These are phyloP conservation scores for Pogonomyrmex barbatus DNA, from an alignment of 1,140 invertebrate genomes.

Conservation along the genomic window DNA sequence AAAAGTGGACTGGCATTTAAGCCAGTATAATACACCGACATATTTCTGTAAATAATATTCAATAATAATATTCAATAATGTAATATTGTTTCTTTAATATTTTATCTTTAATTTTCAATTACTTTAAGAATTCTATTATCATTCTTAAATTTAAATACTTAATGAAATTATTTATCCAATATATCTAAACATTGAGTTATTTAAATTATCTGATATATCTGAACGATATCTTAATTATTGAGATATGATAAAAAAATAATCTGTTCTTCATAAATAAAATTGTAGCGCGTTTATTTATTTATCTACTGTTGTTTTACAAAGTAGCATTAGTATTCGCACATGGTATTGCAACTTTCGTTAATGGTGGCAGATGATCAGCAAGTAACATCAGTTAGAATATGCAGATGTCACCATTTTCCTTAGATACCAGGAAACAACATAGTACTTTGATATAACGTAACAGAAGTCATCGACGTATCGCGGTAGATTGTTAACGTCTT, in stretches of 20 bases:
- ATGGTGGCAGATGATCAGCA: background rate
- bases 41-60: slow-evolving; percentile 62
- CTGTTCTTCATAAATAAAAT: background rate
- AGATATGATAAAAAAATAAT: background rate
- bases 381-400: background rate
- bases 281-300: background rate
- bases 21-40: slow-evolving; percentile 80
- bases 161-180: background rate
- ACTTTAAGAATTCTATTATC: background rate
- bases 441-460: slow-evolving; percentile 42
- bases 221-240: background rate
- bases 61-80: background rate
- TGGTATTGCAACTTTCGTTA: background rate
- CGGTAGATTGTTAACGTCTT: slow-evolving; percentile 38
- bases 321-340: background rate
- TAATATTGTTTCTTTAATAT: background rate
- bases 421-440: slow-evolving; percentile 75
- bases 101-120: slow-evolving; percentile 1
- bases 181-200: background rate
- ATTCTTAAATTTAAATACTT: background rate
- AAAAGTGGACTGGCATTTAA: slow-evolving; percentile 78
- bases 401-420: slow-evolving; percentile 68
- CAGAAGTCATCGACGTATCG: slow-evolving; percentile 39
- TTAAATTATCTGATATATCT: background rate
- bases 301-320: slow-evolving; percentile 13